Base-by-base conservation (phyloP, 2,888 invertebrate genomes). In the Meta bourneti region DNA sequence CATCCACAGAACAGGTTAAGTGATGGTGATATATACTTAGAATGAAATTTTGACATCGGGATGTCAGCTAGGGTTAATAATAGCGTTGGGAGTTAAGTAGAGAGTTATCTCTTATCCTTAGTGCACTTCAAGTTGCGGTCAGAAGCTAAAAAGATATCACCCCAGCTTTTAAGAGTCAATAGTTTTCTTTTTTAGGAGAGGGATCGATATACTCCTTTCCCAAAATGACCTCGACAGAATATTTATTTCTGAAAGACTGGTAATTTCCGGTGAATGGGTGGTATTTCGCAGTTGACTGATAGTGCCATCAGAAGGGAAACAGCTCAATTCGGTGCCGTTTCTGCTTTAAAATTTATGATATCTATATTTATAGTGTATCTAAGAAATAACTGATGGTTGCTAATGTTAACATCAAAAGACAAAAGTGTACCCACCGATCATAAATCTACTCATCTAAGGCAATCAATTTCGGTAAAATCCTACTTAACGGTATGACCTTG, bases 231-330 rank as follows among this genome's bases (percentile, higher is more conserved):
- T 51, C 78, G 52, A 52, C 78, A 78, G 78, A 54, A 34, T 71
- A 52, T 16, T 74, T 54, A 49, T 19, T 49, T 11, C 9, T 16
- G 48, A 49, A 75, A 75, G 72, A 61, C 19, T 34, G 84, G 74
- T 84, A 75, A 84, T 75, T 84, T 84, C 84, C 84, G n/a, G 54
- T 9, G 6, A 75, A 61, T 13, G 48, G 7, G 1, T 6, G 78
- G 78, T 13, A 54, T 72, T 83, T 54, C 74, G 20, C 71, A 8
- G 13, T 54, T 72, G 72, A 84, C 48, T 9, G 75, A 74, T 34
- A 34, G 9, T 11, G 49, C n/a, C 71, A n/a, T 49, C 51, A 49
- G 71, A 8, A 70, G 6, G 51, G 51, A 49, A 82, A 71, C 71
- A 49, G n/a, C 51, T 52, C 82, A 72, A 48, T 34, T 48, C 34